phyloP scores from a whole-genome alignment of 1,140 invertebrate genomes.

The Phymastichus coffea region DNA sequence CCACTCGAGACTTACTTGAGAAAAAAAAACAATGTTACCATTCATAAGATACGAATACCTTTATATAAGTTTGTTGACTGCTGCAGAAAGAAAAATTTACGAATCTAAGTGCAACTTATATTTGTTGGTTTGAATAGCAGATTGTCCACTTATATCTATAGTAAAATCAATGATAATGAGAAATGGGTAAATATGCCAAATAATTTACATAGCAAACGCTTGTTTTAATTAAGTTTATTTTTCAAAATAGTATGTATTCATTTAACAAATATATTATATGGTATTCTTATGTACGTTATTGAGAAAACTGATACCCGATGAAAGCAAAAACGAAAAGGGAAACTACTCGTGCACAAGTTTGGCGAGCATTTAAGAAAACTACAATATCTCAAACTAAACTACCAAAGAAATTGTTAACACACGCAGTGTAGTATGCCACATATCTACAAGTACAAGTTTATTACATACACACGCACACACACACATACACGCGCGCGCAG shows the following conservation, averaged over 20 bases:
- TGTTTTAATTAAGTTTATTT: constrained; percentile 28
- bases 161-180: too few relatives aligned
- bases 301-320: constrained; percentile 6
- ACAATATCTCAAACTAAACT: constrained; percentile 23
- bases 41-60: too few relatives aligned
- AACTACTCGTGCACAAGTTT: neutral
- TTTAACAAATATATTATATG: constrained; percentile 31
- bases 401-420: constrained; percentile 9
- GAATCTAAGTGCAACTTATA: too few relatives aligned
- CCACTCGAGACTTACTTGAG: too few relatives aligned
- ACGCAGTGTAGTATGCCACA: constrained; percentile 22
- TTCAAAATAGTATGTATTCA: constrained; percentile 31
- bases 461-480: constrained; percentile 29
- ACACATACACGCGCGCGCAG: too few relatives aligned
- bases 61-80: too few relatives aligned
- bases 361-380: constrained; percentile 11
- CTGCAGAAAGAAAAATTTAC: too few relatives aligned
- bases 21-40: too few relatives aligned
- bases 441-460: constrained; percentile 28
- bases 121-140: too few relatives aligned
- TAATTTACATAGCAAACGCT: neutral
- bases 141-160: too few relatives aligned
- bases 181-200: too few relatives aligned
- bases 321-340: too few relatives aligned
- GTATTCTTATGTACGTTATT: constrained; percentile 24